Conservation (phyloP, 2,888 invertebrate genomes). For the Melanargia galathea region DNA sequence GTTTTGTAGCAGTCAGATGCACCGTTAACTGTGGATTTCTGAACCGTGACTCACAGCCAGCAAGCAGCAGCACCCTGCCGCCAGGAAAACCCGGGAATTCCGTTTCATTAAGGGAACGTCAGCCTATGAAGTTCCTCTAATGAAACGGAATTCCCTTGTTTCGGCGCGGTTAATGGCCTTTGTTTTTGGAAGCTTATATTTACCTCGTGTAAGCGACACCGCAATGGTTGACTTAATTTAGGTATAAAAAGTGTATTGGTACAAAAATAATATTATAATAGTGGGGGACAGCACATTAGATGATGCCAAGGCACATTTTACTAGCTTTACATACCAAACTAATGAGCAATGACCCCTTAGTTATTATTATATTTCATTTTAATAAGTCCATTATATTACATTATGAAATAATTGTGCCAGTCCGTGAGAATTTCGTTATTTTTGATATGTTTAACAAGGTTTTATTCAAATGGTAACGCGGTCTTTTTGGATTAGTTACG, state of each 20-base stretch:
- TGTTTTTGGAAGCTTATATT: not conserved
- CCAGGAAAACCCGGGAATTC: too few species aligned
- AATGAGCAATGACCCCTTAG: too few species aligned
- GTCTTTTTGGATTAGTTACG: conserved; percentile 25
- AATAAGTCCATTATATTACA: too few species aligned
- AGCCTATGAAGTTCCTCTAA: not conserved
- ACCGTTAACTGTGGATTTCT: too few species aligned
- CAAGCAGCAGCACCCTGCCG: too few species aligned
- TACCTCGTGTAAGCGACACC: not conserved
- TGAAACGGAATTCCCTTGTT: conserved; percentile 9
- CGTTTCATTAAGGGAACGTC: too few species aligned
- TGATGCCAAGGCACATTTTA: too few species aligned
- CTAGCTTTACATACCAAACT: too few species aligned
- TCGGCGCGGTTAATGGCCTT: not conserved
- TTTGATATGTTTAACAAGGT: not conserved
- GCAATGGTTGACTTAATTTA: not conserved
- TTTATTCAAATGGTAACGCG: not conserved
- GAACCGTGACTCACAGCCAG: too few species aligned
- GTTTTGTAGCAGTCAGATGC: too few species aligned
- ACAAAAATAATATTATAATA: not conserved
- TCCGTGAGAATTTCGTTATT: not conserved
- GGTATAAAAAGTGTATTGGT: not conserved
- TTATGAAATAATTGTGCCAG: not conserved
- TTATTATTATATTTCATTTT: too few species aligned
- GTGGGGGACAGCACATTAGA: too few species aligned